phyloP scores from a whole-genome alignment of 2,113 vertebrate genomes.

The Cochlearius cochlearius region DNA sequence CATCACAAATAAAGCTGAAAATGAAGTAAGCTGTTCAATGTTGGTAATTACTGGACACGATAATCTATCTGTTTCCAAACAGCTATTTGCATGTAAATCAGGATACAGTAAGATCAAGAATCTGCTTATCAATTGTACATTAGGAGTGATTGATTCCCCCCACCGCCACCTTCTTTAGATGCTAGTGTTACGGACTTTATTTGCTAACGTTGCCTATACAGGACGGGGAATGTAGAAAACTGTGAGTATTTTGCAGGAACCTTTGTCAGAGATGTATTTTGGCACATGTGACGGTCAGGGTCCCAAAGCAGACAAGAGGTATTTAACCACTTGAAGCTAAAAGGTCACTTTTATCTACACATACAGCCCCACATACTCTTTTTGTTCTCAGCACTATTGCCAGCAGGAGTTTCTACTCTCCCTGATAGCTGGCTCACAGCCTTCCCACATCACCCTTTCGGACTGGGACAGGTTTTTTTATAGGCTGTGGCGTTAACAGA shows the following conservation, averaged over 20 bases:
- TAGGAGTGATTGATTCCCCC: background rate
- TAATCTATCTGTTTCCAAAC: slow-evolving; percentile 36
- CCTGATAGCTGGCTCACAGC: background rate
- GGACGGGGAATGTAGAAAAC: background rate
- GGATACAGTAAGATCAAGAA: background rate
- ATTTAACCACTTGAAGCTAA: background rate
- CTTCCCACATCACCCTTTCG: background rate
- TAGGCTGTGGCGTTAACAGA: background rate
- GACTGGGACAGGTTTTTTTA: background rate
- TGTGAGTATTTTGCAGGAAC: background rate
- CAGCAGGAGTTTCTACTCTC: background rate
- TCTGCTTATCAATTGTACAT: background rate
- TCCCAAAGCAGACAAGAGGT: background rate
- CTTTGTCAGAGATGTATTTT: background rate
- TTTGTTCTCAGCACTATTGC: background rate
- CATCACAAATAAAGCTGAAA: slow-evolving; percentile 48
- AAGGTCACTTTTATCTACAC: background rate
- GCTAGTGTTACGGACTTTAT: background rate
- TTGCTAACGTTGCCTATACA: background rate
- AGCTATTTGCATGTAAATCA: slow-evolving; percentile 34
- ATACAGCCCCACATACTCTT: fast-evolving
- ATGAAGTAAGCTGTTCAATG: slow-evolving; percentile 45
- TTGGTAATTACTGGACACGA: slow-evolving; percentile 31
- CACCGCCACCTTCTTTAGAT: background rate
- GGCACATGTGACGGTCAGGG: background rate